These are phyloP conservation scores for Brachionus sp. DNA, from an alignment of 1,140 invertebrate genomes.

Conservation along the genomic window DNA sequence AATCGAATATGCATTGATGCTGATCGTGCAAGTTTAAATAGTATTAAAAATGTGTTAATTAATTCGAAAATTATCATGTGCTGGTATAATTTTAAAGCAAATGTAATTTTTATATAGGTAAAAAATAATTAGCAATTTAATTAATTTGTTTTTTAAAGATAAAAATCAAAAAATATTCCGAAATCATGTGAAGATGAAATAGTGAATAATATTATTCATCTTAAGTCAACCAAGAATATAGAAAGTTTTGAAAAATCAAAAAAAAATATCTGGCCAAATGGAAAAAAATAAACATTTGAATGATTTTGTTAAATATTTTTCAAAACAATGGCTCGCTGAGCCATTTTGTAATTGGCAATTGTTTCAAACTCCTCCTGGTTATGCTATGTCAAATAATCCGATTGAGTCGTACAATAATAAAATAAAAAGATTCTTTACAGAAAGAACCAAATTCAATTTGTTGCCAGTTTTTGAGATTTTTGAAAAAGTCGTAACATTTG, in stretches of 20 bases:
- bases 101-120: not conserved
- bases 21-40: not conserved
- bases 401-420: not conserved
- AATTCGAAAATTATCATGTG: not conserved
- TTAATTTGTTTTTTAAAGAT: constrained; percentile 20
- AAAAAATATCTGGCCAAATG: too few relatives aligned
- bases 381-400: not conserved
- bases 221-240: not conserved
- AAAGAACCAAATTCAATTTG: too few relatives aligned
- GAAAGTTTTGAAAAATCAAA: not conserved
- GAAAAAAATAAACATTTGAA: too few relatives aligned
- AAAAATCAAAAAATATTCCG: not conserved
- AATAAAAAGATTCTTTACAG: not conserved
- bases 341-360: not conserved
- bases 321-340: not conserved
- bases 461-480: too few relatives aligned
- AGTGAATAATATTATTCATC: not conserved
- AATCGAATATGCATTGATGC: not conserved
- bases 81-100: not conserved
- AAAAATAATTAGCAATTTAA: constrained; percentile 11
- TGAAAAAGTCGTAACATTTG: too few relatives aligned
- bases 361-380: not conserved
- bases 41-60: not conserved
- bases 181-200: constrained; percentile 1
- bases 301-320: too few relatives aligned